Conservation (phyloP, 2,888 invertebrate genomes). For the Drosophila quinaria region DNA sequence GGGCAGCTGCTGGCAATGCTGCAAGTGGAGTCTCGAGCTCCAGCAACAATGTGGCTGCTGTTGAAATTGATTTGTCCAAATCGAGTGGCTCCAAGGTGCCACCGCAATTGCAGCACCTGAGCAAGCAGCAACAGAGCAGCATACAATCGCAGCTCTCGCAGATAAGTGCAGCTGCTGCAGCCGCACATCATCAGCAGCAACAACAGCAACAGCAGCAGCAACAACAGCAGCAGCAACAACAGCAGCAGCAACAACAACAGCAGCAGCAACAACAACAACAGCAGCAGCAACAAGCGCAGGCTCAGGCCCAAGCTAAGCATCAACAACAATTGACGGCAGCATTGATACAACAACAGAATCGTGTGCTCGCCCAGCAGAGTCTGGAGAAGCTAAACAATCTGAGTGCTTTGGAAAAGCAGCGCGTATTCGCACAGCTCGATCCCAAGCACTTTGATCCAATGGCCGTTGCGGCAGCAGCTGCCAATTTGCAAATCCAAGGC, state of each 20-base stretch:
- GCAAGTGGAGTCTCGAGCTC: slow-evolving; percentile 56
- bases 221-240: slow-evolving; percentile 75
- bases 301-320: slow-evolving; percentile 86
- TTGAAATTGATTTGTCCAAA: slow-evolving; percentile 84
- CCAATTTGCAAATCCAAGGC: slow-evolving; percentile 83
- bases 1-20: slow-evolving; percentile 57
- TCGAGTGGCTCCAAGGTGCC: slow-evolving; percentile 73
- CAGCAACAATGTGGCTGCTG: slow-evolving; percentile 57
- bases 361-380: slow-evolving; percentile 88
- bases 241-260: slow-evolving; percentile 87
- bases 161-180: slow-evolving; percentile 80
- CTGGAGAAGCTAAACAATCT: slow-evolving; percentile 88
- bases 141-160: slow-evolving; percentile 83
- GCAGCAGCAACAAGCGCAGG: slow-evolving; percentile 68
- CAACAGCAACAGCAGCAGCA: slow-evolving; percentile 73
- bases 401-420: slow-evolving; percentile 87
- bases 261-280: slow-evolving; percentile 88
- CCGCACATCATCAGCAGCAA: slow-evolving; percentile 82
- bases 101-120: slow-evolving; percentile 82
- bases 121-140: slow-evolving; percentile 84
- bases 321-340: slow-evolving; percentile 89
- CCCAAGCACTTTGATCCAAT: slow-evolving; percentile 85
- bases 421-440: slow-evolving; percentile 87
- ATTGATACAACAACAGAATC: slow-evolving; percentile 89
- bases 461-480: slow-evolving; percentile 83